Conservation (phyloP, 1,140 invertebrate genomes). For the Polyergus mexicanus region DNA sequence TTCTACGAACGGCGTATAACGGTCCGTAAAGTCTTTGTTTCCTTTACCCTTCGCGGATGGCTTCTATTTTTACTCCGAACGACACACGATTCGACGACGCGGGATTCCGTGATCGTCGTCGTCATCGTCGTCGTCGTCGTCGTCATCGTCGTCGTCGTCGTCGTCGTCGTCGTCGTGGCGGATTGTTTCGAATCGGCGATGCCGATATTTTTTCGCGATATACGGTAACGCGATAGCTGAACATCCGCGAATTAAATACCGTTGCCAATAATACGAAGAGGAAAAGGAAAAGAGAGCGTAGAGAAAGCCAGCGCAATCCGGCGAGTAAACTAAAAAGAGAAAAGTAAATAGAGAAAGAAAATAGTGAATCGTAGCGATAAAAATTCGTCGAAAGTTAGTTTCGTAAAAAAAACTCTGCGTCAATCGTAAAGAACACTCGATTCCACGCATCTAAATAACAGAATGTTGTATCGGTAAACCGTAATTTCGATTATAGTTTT, state of each 20-base stretch:
- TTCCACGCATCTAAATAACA: background rate
- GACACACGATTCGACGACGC: constrained; percentile 1
- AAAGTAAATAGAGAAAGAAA: background rate
- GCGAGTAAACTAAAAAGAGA: background rate
- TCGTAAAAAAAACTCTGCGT: background rate
- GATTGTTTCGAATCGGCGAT: constrained; percentile 57
- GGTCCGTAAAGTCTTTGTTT: background rate
- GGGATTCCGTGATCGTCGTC: background rate
- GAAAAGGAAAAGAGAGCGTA: constrained; percentile 16
- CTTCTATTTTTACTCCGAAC: constrained; percentile 14
- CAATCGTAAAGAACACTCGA: constrained; percentile 49
- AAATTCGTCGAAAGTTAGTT: constrained; percentile 26
- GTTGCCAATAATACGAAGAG: background rate
- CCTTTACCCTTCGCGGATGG: background rate
- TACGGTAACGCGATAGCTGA: constrained; percentile 69
- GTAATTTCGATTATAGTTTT: background rate
- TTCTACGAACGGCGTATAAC: background rate
- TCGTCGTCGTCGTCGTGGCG: background rate
- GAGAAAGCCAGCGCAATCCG: constrained; percentile 43
- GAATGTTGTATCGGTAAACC: background rate
- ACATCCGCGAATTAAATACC: constrained; percentile 69
- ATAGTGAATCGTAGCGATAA: background rate
- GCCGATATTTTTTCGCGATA: constrained; percentile 61
- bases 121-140: too few relatives aligned
- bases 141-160: background rate